phyloP scores from a whole-genome alignment of 30 jellyfish, hydroid and myxozoan species.

The Sanderia malayensis region DNA sequence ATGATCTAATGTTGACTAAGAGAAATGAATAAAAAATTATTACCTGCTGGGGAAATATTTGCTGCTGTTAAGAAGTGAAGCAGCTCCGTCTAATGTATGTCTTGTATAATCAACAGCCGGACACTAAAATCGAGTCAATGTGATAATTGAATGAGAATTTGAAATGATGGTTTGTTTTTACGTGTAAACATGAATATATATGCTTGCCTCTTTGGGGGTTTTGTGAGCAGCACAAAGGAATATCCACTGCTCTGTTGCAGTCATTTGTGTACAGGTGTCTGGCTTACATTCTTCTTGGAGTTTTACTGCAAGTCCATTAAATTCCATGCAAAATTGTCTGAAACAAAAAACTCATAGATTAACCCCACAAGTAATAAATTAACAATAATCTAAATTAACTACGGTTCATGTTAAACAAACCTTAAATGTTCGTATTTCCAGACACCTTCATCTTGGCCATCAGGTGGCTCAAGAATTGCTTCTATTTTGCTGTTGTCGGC shows the following conservation, averaged over 20 bases:
- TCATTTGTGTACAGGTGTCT: constrained; percentile 98
- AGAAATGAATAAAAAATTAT: too few species aligned
- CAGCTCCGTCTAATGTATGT: constrained; percentile 98
- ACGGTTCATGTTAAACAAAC: too few species aligned
- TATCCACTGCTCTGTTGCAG: constrained; percentile 99
- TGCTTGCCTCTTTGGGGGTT: constrained; percentile 86
- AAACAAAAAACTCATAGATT: neutral
- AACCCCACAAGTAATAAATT: neutral
- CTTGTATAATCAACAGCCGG: constrained; percentile 99
- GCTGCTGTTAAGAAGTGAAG: constrained; percentile 90
- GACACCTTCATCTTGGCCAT: constrained; percentile 99
- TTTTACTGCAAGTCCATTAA: constrained; percentile 98
- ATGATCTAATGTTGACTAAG: too few species aligned
- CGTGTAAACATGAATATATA: neutral
- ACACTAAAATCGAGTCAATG: constrained; percentile 63
- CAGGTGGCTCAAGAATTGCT: constrained; percentile 95
- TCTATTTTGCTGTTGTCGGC: constrained; percentile 84
- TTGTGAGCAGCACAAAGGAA: constrained; percentile 98
- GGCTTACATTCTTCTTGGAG: constrained; percentile 98
- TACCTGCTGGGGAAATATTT: constrained; percentile 99
- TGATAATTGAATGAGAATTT: too few species aligned
- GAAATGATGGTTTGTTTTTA: too few species aligned
- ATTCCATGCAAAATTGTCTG: constrained; percentile 99
- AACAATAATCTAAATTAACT: neutral
- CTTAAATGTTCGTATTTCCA: constrained; percentile 99